A percentile compares a stretch with the other conserved stretches of the same genome.
These are phyloP conservation scores for Oxyruncus cristatus DNA, from an alignment of 2,113 vertebrate genomes.

Conservation along the genomic window DNA sequence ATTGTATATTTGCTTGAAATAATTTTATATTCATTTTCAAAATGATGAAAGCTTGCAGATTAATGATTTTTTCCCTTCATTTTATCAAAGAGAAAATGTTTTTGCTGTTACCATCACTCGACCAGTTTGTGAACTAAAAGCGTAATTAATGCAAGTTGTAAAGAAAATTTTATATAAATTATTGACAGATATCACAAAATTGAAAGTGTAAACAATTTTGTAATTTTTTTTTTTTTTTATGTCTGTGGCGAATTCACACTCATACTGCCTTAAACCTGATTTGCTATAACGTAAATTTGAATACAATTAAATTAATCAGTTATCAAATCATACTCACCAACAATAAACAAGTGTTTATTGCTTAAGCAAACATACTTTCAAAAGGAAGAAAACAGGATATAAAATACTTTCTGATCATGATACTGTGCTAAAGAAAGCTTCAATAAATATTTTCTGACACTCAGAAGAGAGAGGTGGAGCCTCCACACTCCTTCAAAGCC, in stretches of 20 bases:
- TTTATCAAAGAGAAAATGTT: background rate
- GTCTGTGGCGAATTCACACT: background rate
- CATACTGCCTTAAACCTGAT: background rate
- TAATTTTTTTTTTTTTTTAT: background rate
- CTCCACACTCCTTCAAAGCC: background rate
- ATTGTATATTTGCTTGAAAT: background rate
- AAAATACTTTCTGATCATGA: background rate
- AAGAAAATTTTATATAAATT: background rate
- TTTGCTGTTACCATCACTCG: background rate
- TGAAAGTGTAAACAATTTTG: background rate
- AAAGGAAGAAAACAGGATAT: background rate
- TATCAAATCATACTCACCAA: background rate
- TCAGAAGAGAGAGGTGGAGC: background rate
- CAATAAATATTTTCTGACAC: background rate
- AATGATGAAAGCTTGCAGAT: background rate
- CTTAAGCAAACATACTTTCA: background rate
- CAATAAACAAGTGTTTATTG: background rate
- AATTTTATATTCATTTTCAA: background rate
- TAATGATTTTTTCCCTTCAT: background rate
- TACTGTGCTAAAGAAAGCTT: background rate
- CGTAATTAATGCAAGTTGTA: background rate
- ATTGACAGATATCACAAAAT: background rate
- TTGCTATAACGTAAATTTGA: background rate
- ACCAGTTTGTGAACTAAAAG: background rate
- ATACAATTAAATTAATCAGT: background rate